Percentiles rank a stretch among this genome's conserved stretches.
phyloP scores from a whole-genome alignment of 2,888 invertebrate genomes.

The Antheraea yamamai region DNA sequence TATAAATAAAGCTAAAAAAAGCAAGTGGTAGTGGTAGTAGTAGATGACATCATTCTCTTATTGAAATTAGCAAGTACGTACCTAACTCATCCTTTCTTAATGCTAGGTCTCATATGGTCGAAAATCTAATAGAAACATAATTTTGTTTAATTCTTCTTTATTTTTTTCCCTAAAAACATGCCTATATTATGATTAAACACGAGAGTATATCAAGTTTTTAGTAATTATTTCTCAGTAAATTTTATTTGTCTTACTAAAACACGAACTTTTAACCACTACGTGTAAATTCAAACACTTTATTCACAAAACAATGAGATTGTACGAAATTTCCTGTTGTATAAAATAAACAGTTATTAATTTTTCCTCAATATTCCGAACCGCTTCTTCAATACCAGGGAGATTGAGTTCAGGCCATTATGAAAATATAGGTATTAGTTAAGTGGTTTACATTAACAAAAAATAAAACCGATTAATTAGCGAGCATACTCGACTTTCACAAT shows the following conservation, averaged over 20 bases:
- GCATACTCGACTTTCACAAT: constrained; percentile 60
- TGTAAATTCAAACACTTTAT: constrained; percentile 6
- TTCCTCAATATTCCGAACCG: constrained; percentile 6
- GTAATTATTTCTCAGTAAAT: not conserved
- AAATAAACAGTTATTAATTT: constrained; percentile 4
- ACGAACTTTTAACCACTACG: not conserved
- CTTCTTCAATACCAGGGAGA: not conserved
- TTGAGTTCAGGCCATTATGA: not conserved
- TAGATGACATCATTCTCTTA: too few relatives aligned
- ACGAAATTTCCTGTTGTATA: not conserved
- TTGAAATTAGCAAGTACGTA: too few relatives aligned
- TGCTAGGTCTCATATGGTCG: too few relatives aligned
- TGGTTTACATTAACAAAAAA: constrained; percentile 16
- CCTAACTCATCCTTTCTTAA: too few relatives aligned
- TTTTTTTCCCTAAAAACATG: not conserved
- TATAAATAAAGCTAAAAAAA: too few relatives aligned
- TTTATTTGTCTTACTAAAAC: not conserved
- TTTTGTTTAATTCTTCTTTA: not conserved
- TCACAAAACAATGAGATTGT: not conserved
- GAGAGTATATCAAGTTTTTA: not conserved
- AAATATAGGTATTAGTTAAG: constrained; percentile 18
- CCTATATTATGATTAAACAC: not conserved
- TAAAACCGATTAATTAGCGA: constrained; percentile 40
- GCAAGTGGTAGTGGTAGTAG: too few relatives aligned
- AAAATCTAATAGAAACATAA: not conserved